Conservation (phyloP, 2,797 vertebrate genomes). For the Sebastes taczanowskii region DNA sequence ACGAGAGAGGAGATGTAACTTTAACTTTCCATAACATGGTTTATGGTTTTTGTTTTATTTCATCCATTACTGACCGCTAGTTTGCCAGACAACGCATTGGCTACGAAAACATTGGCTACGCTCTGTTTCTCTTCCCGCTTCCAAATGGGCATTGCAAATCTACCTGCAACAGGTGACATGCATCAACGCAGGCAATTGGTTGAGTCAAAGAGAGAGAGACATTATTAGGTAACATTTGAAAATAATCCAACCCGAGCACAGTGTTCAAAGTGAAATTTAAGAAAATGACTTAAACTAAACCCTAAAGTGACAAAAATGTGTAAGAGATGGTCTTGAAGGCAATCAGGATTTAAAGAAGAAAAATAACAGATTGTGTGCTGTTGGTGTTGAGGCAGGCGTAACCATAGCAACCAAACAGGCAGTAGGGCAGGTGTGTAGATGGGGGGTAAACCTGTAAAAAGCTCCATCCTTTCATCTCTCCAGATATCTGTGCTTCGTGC, state of each 20-base stretch:
- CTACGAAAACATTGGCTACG: not conserved
- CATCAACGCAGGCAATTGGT: not conserved
- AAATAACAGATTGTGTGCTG: not conserved
- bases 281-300: not conserved
- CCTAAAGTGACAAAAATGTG: not conserved
- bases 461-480: not conserved
- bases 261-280: not conserved
- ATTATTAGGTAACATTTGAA: not conserved
- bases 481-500: not conserved
- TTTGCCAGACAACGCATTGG: not conserved
- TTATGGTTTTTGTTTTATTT: not conserved
- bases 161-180: not conserved
- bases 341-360: not conserved
- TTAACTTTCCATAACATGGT: no score
- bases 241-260: not conserved
- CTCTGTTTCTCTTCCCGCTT: not conserved
- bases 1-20: no score
- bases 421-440: not conserved
- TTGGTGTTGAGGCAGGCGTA: not conserved
- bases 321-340: not conserved
- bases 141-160: not conserved
- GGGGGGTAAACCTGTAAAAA: not conserved
- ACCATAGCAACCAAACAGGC: conserved; percentile 22
- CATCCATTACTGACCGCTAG: not conserved
- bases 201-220: not conserved